phyloP scores from a whole-genome alignment of 1,140 invertebrate species.

The Scaptomyza graminum region DNA sequence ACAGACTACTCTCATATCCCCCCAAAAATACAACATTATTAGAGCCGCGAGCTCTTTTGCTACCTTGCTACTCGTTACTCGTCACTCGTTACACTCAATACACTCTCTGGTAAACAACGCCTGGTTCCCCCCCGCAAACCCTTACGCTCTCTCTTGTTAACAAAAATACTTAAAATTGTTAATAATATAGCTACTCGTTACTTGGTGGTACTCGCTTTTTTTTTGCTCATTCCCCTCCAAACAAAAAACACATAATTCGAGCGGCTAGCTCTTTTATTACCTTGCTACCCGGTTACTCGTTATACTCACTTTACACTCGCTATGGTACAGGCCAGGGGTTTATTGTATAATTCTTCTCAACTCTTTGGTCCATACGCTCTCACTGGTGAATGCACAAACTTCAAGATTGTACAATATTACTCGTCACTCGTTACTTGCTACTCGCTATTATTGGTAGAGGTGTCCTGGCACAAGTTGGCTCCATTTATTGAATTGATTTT shows the following conservation, averaged over 20 bases:
- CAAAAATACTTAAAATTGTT: too few relatives aligned
- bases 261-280: background rate
- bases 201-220: too few relatives aligned
- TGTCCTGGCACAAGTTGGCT: too few relatives aligned
- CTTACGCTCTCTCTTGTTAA: too few relatives aligned
- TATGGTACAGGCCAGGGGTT: background rate
- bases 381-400: too few relatives aligned
- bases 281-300: background rate
- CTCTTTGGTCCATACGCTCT: too few relatives aligned
- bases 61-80: too few relatives aligned
- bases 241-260: background rate
- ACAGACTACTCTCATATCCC: background rate
- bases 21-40: background rate
- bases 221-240: too few relatives aligned
- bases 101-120: background rate
- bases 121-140: background rate
- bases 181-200: too few relatives aligned
- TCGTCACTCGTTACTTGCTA: background rate
- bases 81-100: background rate
- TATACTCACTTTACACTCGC: slow-evolving; percentile 4
- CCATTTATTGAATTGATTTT: too few relatives aligned
- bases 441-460: background rate
- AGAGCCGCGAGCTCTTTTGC: background rate
- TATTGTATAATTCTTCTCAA: too few relatives aligned
- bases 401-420: background rate